A percentile compares a stretch with the other conserved stretches of the same genome.
These are phyloP conservation scores for Macropus fuliginosus DNA, from an alignment of 2,797 vertebrate genomes.

Conservation along the genomic window DNA sequence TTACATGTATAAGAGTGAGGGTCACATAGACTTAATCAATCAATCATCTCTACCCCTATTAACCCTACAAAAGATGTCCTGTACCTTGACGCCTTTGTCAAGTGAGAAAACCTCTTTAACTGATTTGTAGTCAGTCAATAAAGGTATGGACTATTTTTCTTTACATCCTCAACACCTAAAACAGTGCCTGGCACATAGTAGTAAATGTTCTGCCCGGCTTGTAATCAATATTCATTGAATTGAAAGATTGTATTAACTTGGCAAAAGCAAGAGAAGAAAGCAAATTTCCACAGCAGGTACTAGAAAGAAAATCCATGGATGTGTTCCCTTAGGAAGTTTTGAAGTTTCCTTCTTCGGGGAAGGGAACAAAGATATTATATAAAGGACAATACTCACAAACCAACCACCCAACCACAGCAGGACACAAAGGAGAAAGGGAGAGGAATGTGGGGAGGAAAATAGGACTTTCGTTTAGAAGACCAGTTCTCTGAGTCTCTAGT, in stretches of 20 bases:
- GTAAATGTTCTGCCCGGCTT: neutral
- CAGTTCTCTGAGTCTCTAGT: slow-evolving; percentile 12
- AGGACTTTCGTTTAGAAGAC: slow-evolving; percentile 3
- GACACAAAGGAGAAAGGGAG: neutral
- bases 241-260: neutral
- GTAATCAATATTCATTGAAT: neutral
- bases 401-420: neutral
- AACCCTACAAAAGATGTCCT: neutral
- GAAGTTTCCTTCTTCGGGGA: neutral
- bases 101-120: neutral
- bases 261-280: neutral
- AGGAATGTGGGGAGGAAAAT: neutral
- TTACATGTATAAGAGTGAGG: neutral
- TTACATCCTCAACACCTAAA: neutral
- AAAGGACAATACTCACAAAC: neutral
- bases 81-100: neutral
- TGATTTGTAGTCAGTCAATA: neutral
- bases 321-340: neutral
- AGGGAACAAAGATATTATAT: neutral
- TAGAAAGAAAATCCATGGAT: slow-evolving; percentile 28
- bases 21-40: neutral
- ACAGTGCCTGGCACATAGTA: neutral
- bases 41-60: neutral
- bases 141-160: neutral
- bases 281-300: slow-evolving; percentile 4